Evolutionary conservation across 2,113 vertebrate genomes (phyloP).

Genomic region (Sapajus apella): DNA sequence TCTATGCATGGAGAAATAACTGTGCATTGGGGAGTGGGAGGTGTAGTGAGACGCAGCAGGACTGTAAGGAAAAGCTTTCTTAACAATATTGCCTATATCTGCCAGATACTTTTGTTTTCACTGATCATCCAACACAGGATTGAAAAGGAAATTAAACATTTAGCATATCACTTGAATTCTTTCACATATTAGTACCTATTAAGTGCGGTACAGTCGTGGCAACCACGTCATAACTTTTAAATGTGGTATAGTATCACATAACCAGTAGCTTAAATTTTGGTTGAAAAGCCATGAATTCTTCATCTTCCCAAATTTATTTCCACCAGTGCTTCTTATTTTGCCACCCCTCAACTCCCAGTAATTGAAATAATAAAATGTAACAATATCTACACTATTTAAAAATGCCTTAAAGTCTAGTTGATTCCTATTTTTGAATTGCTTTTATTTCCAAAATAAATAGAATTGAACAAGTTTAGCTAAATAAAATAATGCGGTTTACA

Average conservation of each 20-base stretch:
- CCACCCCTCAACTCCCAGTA: background rate
- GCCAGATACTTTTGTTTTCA: background rate
- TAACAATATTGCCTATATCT: background rate
- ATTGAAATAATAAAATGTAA: constrained; percentile 30
- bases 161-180: background rate
- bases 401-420: background rate
- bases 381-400: constrained; percentile 10
- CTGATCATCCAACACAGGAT: background rate
- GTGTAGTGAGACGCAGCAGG: background rate
- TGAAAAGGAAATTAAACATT: background rate
- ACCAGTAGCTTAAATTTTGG: background rate
- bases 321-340: background rate
- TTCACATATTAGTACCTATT: background rate
- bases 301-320: background rate
- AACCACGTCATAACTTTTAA: background rate
- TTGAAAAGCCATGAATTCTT: constrained; percentile 39
- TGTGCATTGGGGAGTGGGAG: background rate
- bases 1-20: background rate
- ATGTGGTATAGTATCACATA: background rate
- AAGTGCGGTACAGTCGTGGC: background rate
- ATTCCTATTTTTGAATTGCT: background rate
- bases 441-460: constrained; percentile 48
- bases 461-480: background rate
- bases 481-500: constrained; percentile 12
- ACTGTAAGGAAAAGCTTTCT: background rate